Evolutionary conservation across 2,797 vertebrate species (phyloP).

Genomic region (Cuniculus paca): DNA sequence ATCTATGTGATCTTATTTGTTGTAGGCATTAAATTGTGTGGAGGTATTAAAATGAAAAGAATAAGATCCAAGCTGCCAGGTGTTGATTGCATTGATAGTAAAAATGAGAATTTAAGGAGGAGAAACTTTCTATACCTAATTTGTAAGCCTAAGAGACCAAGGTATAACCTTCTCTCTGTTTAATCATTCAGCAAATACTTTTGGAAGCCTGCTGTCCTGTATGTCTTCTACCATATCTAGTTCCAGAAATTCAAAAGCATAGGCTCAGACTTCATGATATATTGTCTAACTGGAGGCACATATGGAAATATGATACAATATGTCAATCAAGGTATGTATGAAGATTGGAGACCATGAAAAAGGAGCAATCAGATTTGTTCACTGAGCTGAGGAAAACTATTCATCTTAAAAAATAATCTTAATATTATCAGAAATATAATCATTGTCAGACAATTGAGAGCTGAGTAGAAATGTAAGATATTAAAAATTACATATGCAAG

Average conservation of each 20-base stretch:
- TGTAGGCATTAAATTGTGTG: neutral
- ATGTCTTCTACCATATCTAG: neutral
- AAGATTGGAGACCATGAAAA: neutral
- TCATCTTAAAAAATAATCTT: slow-evolving; percentile 37
- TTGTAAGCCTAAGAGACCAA: neutral
- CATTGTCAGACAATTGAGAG: neutral
- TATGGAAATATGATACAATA: neutral
- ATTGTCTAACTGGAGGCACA: neutral
- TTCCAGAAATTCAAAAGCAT: slow-evolving; percentile 10
- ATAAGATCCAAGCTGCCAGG: neutral
- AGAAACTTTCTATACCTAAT: slow-evolving; percentile 29
- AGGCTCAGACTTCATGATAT: neutral
- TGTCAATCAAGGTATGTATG: neutral
- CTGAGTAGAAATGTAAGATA: neutral
- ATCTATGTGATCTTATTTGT: slow-evolving; percentile 5
- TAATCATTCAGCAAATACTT: slow-evolving; percentile 22
- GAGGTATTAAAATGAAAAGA: slow-evolving; percentile 20
- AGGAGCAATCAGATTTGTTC: neutral
- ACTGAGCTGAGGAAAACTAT: neutral
- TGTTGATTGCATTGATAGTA: neutral
- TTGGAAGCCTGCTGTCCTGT: neutral
- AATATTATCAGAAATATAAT: slow-evolving; percentile 30
- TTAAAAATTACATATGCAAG: neutral
- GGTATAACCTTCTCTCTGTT: neutral
- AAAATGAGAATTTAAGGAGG: neutral